phyloP scores from a whole-genome alignment of 1,140 invertebrate genomes.

The Heterodera carotae region DNA sequence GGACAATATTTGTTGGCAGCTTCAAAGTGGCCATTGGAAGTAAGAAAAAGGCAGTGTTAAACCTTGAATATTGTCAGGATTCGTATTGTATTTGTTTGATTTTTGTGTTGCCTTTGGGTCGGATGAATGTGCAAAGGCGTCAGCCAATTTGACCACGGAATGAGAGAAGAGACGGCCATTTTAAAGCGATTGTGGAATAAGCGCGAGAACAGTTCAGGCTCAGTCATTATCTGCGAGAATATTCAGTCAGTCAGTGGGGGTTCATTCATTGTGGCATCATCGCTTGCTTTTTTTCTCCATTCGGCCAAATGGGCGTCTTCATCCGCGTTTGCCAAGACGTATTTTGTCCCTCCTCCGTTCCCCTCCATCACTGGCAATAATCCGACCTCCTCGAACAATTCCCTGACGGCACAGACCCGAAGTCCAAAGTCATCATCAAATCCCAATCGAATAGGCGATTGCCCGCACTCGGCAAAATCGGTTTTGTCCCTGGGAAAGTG shows the following conservation, averaged over 20 bases:
- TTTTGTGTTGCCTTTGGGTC: conserved; percentile 24
- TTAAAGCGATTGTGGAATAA: conserved; percentile 30
- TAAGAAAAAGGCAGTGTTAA: conserved; percentile 46
- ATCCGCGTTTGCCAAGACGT: conserved; percentile 14
- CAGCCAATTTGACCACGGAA: conserved; percentile 52
- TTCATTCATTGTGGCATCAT: background rate
- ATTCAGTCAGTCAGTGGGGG: too few species aligned
- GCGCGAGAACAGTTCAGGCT: conserved; percentile 35
- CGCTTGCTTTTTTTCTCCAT: conserved; percentile 42
- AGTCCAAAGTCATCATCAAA: conserved; percentile 42
- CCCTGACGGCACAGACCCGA: conserved; percentile 35
- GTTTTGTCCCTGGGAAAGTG: conserved; percentile 44
- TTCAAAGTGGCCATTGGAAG: background rate
- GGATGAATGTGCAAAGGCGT: conserved; percentile 28
- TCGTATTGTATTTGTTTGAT: background rate
- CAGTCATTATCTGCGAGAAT: conserved; percentile 31
- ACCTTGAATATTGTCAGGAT: conserved; percentile 16
- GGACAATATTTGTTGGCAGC: background rate
- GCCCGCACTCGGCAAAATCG: conserved; percentile 27
- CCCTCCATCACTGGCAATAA: conserved; percentile 37
- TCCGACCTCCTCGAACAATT: conserved; percentile 45
- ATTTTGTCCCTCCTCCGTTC: too few species aligned
- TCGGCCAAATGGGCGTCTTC: conserved; percentile 37
- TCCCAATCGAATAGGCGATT: conserved; percentile 1
- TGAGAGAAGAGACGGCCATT: conserved; percentile 41